Evolutionary conservation across 2,797 vertebrate species (phyloP), one percentile per base, ranked within the genome.

Genomic region (Schizothorax lantsangensis): DNA sequence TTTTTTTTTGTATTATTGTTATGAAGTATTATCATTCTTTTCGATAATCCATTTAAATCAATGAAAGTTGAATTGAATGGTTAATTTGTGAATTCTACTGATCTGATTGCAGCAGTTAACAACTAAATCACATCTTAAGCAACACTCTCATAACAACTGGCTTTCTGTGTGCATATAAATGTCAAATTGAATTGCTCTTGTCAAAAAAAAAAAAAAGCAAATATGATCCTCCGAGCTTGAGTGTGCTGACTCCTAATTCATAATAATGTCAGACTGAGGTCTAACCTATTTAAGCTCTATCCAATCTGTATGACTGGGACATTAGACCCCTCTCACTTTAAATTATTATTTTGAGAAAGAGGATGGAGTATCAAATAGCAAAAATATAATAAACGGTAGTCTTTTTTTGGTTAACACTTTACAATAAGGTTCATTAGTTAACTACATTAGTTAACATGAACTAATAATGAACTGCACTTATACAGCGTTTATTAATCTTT

Each of bases 241-340:
- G 64, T 73, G 49, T 36, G 52, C 52, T 52, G 21, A 57, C n/a
- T 77, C 30, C 74, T 77, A 23, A 77, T 77, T 77, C 30, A 77
- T 36, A 36, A 77, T 54, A 77, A 77, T 14, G 49, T 36, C 74
- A 36, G 17, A 54, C 26, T 77, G 5, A 52, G 47, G 74, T 77
- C 74, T 77, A 54, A 77, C 30, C 19, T 23, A 54, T 77, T 77
- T 77, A 77, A 21, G 17, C 19, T 52, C 2, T 33, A 75, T 75
- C 8, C 17, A 33, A 33, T 75, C 26, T 54, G 30, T 77, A 11
- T 77, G 30, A 52, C 9, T 52, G 47, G 26, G 30, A 36, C 30
- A 77, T 77, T 77, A 36, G 26, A 77, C 30, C 26, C 40, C 43
- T 47, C 43, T 75, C 17, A 3, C 47, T 52, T 77, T 52, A 52